phyloP scores from a whole-genome alignment of 2,888 invertebrate species.

The Halictus ligatus region DNA sequence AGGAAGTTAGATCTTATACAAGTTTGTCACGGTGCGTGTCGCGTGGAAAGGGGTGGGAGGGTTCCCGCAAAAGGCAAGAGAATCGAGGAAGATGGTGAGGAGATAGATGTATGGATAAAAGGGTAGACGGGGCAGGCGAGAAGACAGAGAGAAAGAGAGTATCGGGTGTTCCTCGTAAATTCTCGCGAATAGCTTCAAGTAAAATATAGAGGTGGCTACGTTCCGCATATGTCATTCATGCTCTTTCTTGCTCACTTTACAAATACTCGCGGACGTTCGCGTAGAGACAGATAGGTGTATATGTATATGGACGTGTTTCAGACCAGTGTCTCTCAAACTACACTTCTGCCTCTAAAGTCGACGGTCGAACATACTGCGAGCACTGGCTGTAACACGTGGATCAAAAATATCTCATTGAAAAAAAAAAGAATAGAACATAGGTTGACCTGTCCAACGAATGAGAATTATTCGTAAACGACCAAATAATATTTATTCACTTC shows the following conservation, averaged over 20 bases:
- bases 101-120: slow-evolving; percentile 57
- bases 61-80: slow-evolving; percentile 34
- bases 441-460: no score
- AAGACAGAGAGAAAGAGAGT: slow-evolving; percentile 61
- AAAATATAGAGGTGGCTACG: slow-evolving; percentile 82
- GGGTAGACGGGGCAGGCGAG: slow-evolving; percentile 38
- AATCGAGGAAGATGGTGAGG: slow-evolving; percentile 40
- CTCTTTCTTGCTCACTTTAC: slow-evolving; percentile 74
- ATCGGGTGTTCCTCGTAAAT: slow-evolving; percentile 78
- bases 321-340: slow-evolving; percentile 56
- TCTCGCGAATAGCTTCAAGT: slow-evolving; percentile 79
- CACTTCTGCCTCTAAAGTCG: slow-evolving; percentile 5
- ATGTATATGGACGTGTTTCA: slow-evolving; percentile 40
- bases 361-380: not conserved
- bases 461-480: no score
- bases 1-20: slow-evolving; percentile 17
- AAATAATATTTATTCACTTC: no score
- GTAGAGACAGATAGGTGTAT: slow-evolving; percentile 59
- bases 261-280: slow-evolving; percentile 60
- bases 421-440: no score
- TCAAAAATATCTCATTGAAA: not conserved
- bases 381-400: not conserved
- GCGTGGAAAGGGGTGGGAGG: not conserved
- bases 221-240: slow-evolving; percentile 83
- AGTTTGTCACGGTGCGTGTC: slow-evolving; percentile 5